phyloP scores from a whole-genome alignment of 2,113 vertebrate species.

The Gymnogyps californianus region DNA sequence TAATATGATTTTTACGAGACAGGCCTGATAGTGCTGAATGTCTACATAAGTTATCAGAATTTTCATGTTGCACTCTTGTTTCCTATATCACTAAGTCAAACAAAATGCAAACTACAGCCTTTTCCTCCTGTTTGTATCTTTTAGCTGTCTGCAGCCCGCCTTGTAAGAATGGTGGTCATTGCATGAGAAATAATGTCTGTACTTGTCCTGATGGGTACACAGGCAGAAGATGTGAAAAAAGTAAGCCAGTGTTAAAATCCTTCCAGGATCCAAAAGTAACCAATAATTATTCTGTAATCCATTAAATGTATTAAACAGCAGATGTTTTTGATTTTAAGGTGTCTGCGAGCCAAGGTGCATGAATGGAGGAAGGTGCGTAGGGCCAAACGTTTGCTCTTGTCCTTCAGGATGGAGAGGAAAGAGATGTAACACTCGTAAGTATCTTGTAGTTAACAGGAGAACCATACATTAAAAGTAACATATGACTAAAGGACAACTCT shows the following conservation, averaged over 20 bases:
- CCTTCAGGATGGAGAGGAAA: conserved; percentile 88
- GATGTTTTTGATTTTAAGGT: conserved; percentile 68
- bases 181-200: conserved; percentile 88
- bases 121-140: background rate
- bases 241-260: conserved; percentile 71
- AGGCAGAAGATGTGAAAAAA: conserved; percentile 87
- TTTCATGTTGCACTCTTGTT: background rate
- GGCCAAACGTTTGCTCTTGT: conserved; percentile 87
- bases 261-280: background rate
- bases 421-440: conserved; percentile 83
- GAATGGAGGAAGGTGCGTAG: conserved; percentile 89
- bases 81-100: background rate
- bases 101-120: background rate
- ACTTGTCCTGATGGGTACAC: conserved; percentile 83
- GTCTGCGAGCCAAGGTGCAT: conserved; percentile 89
- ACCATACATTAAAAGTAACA: background rate
- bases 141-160: conserved; percentile 88
- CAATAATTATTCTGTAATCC: background rate
- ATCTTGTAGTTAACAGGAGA: background rate
- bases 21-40: background rate
- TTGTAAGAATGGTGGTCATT: conserved; percentile 91
- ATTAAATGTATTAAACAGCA: background rate
- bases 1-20: background rate
- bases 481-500: background rate
- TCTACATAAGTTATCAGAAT: background rate